phyloP scores from a whole-genome alignment of 2,888 invertebrate genomes.

The Rhamnusium bicolor region DNA sequence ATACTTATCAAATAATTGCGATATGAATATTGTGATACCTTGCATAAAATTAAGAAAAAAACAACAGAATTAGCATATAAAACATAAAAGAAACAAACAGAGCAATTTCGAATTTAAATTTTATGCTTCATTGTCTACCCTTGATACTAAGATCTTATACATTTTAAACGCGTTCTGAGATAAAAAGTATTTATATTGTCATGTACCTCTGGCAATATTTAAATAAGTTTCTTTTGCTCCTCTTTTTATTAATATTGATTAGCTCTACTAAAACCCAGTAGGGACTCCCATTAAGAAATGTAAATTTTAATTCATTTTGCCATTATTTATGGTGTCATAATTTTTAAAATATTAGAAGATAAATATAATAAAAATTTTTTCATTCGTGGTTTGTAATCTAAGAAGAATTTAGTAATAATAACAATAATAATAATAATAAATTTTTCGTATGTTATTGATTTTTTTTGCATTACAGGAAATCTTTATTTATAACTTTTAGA shows the following conservation, averaged over 20 bases:
- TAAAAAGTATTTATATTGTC: not conserved
- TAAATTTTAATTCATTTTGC: too few species aligned
- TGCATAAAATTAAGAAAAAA: not conserved
- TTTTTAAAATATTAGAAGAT: too few species aligned
- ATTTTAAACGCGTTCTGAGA: not conserved
- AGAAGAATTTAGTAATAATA: too few species aligned
- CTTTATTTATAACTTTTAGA: too few species aligned
- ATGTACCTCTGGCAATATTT: not conserved
- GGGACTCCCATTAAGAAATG: too few species aligned
- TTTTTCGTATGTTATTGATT: too few species aligned
- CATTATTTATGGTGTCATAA: too few species aligned
- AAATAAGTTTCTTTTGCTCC: not conserved
- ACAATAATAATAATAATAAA: too few species aligned
- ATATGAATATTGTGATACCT: not conserved
- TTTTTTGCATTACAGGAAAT: too few species aligned
- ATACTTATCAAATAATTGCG: not conserved
- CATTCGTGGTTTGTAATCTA: too few species aligned
- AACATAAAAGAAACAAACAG: not conserved
- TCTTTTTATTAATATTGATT: not conserved
- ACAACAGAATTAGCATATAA: not conserved
- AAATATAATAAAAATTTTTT: too few species aligned
- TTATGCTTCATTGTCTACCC: not conserved
- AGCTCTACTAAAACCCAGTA: not conserved
- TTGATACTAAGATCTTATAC: not conserved
- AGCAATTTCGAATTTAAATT: not conserved